These are phyloP conservation scores for Psittacula echo DNA, from an alignment of 2,797 vertebrate genomes.

Conservation along the genomic window DNA sequence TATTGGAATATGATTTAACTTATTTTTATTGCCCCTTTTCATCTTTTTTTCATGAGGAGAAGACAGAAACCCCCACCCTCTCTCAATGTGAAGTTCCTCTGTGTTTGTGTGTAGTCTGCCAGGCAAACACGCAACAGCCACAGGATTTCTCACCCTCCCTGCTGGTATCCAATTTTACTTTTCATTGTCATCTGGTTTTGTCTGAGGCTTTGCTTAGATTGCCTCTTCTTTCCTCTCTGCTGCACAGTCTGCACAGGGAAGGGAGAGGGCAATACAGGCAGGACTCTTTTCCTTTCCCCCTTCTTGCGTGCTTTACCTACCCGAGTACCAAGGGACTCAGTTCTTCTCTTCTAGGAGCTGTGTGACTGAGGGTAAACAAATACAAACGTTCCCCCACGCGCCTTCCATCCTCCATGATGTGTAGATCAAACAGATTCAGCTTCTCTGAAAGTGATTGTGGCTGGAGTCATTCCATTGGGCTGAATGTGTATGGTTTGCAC, in stretches of 20 bases:
- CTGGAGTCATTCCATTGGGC: constrained; percentile 23
- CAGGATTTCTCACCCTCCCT: neutral
- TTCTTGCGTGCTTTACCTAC: neutral
- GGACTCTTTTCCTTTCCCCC: neutral
- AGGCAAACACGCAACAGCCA: neutral
- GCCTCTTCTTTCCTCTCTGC: neutral
- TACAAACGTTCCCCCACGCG: neutral
- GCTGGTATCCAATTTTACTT: neutral
- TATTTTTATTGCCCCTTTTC: constrained; percentile 61
- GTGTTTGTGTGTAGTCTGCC: constrained; percentile 13
- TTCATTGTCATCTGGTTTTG: neutral
- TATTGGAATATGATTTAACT: constrained; percentile 70
- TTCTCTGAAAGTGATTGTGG: neutral
- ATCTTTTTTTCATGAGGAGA: neutral
- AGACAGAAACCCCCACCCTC: constrained; percentile 15
- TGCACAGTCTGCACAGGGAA: neutral
- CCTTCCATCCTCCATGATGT: neutral
- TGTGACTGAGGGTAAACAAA: constrained; percentile 2
- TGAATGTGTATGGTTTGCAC: constrained; percentile 63
- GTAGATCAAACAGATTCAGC: constrained; percentile 26
- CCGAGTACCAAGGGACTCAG: neutral
- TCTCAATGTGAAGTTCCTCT: constrained; percentile 16
- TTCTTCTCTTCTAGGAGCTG: neutral
- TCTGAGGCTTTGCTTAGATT: neutral
- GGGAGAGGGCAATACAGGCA: neutral